These are phyloP conservation scores for Calonectris borealis DNA, from an alignment of 2,113 vertebrate genomes.

Conservation along the genomic window DNA sequence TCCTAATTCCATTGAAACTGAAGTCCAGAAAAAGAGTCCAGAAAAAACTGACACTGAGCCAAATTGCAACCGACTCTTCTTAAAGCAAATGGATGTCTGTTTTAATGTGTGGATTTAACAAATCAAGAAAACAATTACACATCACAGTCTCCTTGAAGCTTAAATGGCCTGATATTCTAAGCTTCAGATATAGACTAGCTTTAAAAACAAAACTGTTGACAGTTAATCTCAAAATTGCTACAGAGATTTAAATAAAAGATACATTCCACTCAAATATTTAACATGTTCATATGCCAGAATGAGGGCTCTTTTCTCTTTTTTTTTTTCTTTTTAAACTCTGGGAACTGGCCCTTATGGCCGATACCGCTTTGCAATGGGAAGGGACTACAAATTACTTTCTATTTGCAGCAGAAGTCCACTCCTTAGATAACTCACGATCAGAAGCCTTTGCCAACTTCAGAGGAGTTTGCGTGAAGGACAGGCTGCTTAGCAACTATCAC, in stretches of 20 bases:
- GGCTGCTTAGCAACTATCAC: background rate
- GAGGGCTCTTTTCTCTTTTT: background rate
- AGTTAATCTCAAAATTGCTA: background rate
- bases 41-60: background rate
- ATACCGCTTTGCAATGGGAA: background rate
- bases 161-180: rapidly evolving
- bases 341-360: background rate
- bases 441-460: background rate
- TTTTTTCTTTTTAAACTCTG: background rate
- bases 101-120: background rate
- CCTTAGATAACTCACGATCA: background rate
- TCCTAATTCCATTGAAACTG: background rate
- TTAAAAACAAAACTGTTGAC: background rate
- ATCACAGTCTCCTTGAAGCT: background rate
- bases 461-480: background rate
- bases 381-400: background rate
- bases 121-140: background rate
- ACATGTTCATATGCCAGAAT: background rate
- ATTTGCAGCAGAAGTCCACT: background rate
- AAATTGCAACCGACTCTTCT: background rate
- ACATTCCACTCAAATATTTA: background rate
- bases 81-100: background rate
- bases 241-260: background rate
- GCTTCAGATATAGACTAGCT: background rate
- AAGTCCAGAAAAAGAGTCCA: background rate